phyloP scores from a whole-genome alignment of 2,113 vertebrate genomes.

The Carlito syrichta region DNA sequence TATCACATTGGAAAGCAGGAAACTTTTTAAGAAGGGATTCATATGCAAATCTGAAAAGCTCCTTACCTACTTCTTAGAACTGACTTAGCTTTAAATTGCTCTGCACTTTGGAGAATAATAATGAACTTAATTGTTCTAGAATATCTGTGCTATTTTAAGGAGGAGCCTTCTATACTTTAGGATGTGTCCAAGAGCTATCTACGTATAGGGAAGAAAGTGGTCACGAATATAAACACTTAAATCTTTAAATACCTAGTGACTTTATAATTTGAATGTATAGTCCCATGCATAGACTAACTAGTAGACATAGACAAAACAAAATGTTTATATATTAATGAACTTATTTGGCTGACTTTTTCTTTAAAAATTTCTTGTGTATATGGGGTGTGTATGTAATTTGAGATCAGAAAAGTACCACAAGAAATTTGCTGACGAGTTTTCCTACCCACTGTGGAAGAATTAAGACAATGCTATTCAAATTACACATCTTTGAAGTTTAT shows the following conservation, averaged over 20 bases:
- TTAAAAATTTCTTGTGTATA: not conserved
- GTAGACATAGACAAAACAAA: not conserved
- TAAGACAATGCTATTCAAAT: not conserved
- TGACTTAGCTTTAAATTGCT: slow-evolving; percentile 38
- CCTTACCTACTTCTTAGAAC: not conserved
- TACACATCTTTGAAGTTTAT: not conserved
- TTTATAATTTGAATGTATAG: not conserved
- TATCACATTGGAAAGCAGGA: not conserved
- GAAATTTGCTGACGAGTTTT: not conserved
- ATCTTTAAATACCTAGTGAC: not conserved
- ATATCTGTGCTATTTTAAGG: not conserved
- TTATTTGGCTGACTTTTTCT: not conserved
- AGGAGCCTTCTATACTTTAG: not conserved
- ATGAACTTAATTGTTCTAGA: slow-evolving; percentile 5
- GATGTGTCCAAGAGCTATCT: not conserved
- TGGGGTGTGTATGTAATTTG: not conserved
- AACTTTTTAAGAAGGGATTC: slow-evolving; percentile 51
- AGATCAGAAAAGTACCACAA: not conserved
- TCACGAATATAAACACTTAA: not conserved
- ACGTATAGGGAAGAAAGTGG: not conserved
- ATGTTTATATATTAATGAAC: not conserved
- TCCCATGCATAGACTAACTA: not conserved
- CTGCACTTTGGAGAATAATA: not conserved
- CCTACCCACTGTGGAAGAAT: not conserved
- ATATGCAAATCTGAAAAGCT: slow-evolving; percentile 27